phyloP scores from a whole-genome alignment of 2,888 invertebrate genomes.

The Tridacna gigas region DNA sequence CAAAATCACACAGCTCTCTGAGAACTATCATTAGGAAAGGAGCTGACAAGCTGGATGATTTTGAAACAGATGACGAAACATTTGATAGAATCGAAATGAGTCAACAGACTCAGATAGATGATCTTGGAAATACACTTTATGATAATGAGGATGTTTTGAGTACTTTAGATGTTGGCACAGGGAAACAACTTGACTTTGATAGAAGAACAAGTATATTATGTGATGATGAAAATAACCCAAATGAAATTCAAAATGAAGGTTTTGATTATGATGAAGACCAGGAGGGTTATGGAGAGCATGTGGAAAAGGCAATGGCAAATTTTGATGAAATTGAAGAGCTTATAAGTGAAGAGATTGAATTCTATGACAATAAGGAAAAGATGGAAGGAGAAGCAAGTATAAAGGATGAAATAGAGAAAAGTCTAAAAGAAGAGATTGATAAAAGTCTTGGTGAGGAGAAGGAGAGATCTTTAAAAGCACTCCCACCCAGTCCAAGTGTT shows the following conservation, averaged over 20 bases:
- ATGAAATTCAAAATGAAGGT: slow-evolving; percentile 27
- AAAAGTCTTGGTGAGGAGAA: slow-evolving; percentile 17
- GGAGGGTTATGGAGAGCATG: slow-evolving; percentile 41
- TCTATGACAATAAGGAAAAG: slow-evolving; percentile 45
- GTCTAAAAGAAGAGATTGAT: not conserved
- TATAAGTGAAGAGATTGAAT: slow-evolving; percentile 36
- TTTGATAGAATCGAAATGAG: slow-evolving; percentile 31
- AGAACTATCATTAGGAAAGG: slow-evolving; percentile 21
- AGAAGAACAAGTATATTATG: slow-evolving; percentile 12
- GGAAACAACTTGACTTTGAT: not conserved
- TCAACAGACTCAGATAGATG: slow-evolving; percentile 7
- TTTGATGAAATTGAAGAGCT: slow-evolving; percentile 35
- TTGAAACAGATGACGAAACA: slow-evolving; percentile 42
- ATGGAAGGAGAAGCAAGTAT: slow-evolving; percentile 35
- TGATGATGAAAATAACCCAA: slow-evolving; percentile 24
- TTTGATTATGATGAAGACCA: slow-evolving; percentile 34
- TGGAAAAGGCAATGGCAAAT: slow-evolving; percentile 7
- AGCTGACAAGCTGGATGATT: slow-evolving; percentile 19
- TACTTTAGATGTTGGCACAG: not conserved
- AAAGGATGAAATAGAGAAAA: slow-evolving; percentile 28
- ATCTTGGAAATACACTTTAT: slow-evolving; percentile 15
- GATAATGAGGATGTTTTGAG: slow-evolving; percentile 5
- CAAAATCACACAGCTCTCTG: slow-evolving; percentile 24
- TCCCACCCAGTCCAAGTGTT: slow-evolving; percentile 36
- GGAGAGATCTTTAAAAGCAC: slow-evolving; percentile 23